Percentiles rank a stretch among this genome's conserved stretches.
These are phyloP conservation scores for Anisognathus igniventris DNA, from an alignment of 2,797 vertebrate species.

Conservation along the genomic window DNA sequence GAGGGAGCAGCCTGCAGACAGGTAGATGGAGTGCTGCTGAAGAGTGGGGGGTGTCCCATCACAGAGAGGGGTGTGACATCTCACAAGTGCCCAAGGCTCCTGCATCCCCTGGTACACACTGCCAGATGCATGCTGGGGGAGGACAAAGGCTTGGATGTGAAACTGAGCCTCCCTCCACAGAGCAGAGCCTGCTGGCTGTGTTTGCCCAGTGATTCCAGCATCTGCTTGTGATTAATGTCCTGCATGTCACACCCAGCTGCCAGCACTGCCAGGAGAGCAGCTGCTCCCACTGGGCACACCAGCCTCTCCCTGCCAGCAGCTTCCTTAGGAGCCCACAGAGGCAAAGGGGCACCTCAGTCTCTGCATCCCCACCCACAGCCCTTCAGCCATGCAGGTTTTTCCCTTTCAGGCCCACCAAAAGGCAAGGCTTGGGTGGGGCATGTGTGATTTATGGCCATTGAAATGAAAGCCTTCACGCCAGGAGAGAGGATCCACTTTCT, in stretches of 20 bases:
- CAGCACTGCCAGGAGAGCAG: background rate
- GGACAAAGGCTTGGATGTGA: background rate
- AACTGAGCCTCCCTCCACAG: background rate
- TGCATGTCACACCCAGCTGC: background rate
- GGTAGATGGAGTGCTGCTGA: background rate
- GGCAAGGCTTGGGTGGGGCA: background rate
- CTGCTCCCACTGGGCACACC: accelerated
- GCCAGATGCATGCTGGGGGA: background rate
- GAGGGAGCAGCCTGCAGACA: background rate
- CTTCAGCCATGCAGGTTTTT: background rate
- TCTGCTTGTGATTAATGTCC: background rate
- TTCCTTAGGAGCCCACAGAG: background rate
- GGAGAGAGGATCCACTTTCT: slow-evolving; percentile 51
- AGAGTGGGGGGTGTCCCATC: background rate
- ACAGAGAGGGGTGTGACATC: background rate
- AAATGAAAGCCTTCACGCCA: background rate
- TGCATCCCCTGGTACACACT: background rate
- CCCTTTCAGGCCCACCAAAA: background rate
- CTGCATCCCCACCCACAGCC: background rate
- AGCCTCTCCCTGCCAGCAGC: background rate
- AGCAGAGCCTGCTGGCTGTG: background rate
- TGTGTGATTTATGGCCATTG: slow-evolving; percentile 14
- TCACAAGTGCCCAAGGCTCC: background rate
- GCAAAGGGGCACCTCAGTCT: background rate
- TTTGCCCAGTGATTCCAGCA: background rate